Evolutionary conservation across 1,140 invertebrate genomes (phyloP).

Genomic region (Grapholita molesta): DNA sequence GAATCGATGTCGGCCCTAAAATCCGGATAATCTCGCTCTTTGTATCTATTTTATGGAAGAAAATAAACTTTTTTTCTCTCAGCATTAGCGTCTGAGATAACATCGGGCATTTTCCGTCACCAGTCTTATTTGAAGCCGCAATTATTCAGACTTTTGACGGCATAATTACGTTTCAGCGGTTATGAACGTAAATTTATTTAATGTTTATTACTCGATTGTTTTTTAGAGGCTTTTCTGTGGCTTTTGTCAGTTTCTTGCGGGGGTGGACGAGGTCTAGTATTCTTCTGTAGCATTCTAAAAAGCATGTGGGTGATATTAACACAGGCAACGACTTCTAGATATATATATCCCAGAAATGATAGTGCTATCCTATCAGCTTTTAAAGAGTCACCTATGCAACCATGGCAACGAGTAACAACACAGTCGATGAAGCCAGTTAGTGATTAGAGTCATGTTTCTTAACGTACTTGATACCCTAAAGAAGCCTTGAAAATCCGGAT

Average conservation of each 20-base stretch:
- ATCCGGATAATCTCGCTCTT: constrained; percentile 64
- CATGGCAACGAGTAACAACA: too few species aligned
- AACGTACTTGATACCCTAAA: too few species aligned
- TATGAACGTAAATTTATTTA: neutral
- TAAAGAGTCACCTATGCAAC: too few species aligned
- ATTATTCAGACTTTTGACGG: constrained; percentile 15
- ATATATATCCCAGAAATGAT: too few species aligned
- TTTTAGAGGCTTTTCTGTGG: neutral
- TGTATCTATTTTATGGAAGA: constrained; percentile 62
- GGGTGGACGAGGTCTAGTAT: too few species aligned
- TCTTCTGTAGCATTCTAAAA: too few species aligned
- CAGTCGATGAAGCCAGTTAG: too few species aligned
- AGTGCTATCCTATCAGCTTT: too few species aligned
- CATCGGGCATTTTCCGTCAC: constrained; percentile 11
- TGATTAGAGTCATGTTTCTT: too few species aligned
- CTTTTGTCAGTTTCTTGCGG: neutral
- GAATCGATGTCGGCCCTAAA: constrained; percentile 63
- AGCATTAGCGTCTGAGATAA: constrained; percentile 36
- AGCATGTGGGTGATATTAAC: too few species aligned
- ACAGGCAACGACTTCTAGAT: too few species aligned
- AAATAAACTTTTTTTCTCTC: constrained; percentile 62
- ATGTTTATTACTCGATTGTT: neutral
- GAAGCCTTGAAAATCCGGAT: too few species aligned
- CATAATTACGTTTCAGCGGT: neutral
- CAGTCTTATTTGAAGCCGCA: neutral